Evolutionary conservation across 2,113 vertebrate species (phyloP), one percentile per base, ranked within the genome.

Genomic region (Spheniscus mendiculus): DNA sequence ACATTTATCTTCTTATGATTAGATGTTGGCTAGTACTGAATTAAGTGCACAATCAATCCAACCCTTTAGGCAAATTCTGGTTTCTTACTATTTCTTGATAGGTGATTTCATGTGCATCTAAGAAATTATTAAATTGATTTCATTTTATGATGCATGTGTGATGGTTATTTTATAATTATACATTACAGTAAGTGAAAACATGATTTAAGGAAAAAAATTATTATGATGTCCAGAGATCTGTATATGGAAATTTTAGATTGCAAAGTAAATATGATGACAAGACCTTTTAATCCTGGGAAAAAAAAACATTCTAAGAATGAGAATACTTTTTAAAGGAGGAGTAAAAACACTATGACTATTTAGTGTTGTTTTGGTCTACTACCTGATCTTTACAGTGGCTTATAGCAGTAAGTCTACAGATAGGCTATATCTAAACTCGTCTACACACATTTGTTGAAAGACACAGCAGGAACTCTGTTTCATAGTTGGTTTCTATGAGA

Each of bases 261-360:
- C 13, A 76, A 63, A 23, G 6, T 23, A 81, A 70, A 26, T 82
- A 30, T 11, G 9, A 56, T 27, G 27, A 27, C 21, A 40, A 11
- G 16, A 56, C 1, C 4, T 74, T n/a, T 52, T 77, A 23, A 73
- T 11, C 11, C 50, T 66, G 20, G 11, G 12, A 77, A 59, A 5
- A 5, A n/a, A 71, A 83, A 88, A 84, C 62, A 19, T 38, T 53
- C 11, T 10, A 71, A 67, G 19, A 88, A 71, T 21, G 1, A 56
- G 23, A 71, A 16, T 30, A 49, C 5, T 65, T 65, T 66, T 88
- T 23, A 58, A 84, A 84, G 40, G 13, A 34, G 17, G 4, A 55
- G 1, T 21, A 32, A 77, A 69, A 47, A 1, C 2, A 36, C 10
- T 7, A 47, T 4, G 5, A 6, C 2, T 70, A 6, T 47, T 69